Conservation (phyloP, 2,888 invertebrate species). For the Julus scanicus region DNA sequence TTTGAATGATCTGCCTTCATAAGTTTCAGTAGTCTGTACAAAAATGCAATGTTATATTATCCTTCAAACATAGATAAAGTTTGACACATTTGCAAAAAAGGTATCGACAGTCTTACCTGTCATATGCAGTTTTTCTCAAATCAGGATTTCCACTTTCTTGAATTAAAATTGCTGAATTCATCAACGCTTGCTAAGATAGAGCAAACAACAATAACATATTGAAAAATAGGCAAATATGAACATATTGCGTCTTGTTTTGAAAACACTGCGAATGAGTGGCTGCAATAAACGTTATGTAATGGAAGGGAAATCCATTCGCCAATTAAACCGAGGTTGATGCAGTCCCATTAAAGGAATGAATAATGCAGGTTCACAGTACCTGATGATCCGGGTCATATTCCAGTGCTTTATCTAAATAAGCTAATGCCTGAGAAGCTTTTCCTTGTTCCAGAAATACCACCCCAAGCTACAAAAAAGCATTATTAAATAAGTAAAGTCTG, state of each 20-base stretch:
- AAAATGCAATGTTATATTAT: too few relatives aligned
- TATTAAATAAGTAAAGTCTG: not conserved
- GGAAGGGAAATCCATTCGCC: too few relatives aligned
- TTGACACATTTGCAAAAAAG: too few relatives aligned
- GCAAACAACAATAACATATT: not conserved
- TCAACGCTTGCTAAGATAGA: constrained; percentile 80
- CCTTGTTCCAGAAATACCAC: constrained; percentile 94
- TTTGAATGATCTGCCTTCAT: constrained; percentile 81
- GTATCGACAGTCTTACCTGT: constrained; percentile 58
- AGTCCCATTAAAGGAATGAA: constrained; percentile 43
- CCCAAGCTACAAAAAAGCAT: constrained; percentile 76
- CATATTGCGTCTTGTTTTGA: not conserved
- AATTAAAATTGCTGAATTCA: constrained; percentile 93
- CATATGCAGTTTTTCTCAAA: constrained; percentile 74
- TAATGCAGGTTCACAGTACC: constrained; percentile 61
- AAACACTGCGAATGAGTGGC: too few relatives aligned
- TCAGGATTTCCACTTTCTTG: constrained; percentile 88
- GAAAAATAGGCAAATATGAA: not conserved
- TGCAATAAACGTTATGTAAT: too few relatives aligned
- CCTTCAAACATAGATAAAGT: too few relatives aligned
- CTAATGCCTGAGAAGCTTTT: constrained; percentile 88
- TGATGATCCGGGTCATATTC: constrained; percentile 94
- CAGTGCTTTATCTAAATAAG: constrained; percentile 91
- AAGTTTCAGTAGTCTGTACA: constrained; percentile 77
- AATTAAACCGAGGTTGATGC: not conserved